phyloP scores from a whole-genome alignment of 2,113 vertebrate species.

The Rynchops niger region DNA sequence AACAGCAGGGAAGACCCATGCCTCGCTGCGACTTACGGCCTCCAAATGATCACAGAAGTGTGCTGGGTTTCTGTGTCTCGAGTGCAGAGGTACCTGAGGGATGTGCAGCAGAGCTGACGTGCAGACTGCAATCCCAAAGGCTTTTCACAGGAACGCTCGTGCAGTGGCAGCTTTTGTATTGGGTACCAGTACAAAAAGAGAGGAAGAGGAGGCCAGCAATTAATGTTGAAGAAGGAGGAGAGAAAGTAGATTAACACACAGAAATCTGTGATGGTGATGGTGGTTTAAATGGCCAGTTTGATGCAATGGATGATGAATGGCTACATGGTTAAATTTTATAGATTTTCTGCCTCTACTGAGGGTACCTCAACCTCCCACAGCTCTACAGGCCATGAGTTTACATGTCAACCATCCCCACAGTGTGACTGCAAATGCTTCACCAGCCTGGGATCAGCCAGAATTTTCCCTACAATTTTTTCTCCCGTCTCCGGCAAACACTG shows the following conservation, averaged over 20 bases:
- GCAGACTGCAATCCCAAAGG: background rate
- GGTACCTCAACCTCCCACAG: background rate
- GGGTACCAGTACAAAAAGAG: background rate
- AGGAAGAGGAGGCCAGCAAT: background rate
- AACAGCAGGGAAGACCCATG: fast-evolving
- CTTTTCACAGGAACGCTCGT: background rate
- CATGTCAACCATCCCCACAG: background rate
- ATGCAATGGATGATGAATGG: background rate
- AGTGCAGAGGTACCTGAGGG: background rate
- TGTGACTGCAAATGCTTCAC: background rate
- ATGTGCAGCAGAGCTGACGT: background rate
- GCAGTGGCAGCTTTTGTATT: background rate
- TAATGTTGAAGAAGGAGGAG: background rate
- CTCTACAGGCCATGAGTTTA: background rate
- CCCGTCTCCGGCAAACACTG: background rate
- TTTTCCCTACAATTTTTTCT: background rate
- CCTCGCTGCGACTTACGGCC: background rate
- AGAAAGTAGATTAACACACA: background rate
- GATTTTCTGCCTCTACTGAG: background rate
- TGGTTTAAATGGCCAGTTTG: background rate
- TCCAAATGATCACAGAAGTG: background rate
- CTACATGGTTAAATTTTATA: background rate
- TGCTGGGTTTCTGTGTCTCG: background rate
- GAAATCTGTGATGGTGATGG: background rate
- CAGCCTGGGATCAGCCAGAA: background rate